Percentiles rank a stretch among this genome's conserved stretches.
These are phyloP conservation scores for Thamnaconus septentrionalis DNA, from an alignment of 2,113 vertebrate species.

Conservation along the genomic window DNA sequence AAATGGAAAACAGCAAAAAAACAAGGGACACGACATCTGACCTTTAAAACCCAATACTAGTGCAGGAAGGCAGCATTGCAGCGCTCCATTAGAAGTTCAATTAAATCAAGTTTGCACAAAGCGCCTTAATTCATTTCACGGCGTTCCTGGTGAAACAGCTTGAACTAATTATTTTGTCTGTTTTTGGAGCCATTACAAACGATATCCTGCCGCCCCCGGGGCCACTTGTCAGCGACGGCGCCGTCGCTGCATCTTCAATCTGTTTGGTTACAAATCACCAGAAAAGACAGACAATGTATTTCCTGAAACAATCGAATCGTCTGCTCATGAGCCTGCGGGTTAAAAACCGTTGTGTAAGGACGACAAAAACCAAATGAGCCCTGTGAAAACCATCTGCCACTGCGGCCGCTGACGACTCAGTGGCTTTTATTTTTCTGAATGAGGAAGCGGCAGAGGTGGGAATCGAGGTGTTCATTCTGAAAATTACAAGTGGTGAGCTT, in stretches of 20 bases:
- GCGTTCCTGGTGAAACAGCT: no score
- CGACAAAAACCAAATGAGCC: constrained; percentile 50
- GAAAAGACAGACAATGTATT: constrained; percentile 38
- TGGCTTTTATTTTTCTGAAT: constrained; percentile 42
- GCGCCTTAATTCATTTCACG: no score
- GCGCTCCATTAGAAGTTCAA: no score
- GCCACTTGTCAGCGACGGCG: no score
- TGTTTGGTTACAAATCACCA: constrained; percentile 14
- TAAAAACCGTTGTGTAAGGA: constrained; percentile 50
- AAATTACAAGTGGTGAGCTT: background rate
- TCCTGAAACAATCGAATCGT: constrained; percentile 40
- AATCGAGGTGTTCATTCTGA: constrained; percentile 8
- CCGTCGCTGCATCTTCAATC: constrained; percentile 7
- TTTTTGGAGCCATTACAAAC: no score
- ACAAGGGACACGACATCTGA: no score
- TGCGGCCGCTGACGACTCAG: background rate
- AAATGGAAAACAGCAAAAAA: no score
- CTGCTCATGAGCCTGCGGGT: constrained; percentile 39
- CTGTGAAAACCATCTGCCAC: constrained; percentile 55
- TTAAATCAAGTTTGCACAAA: no score
- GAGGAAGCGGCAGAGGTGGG: constrained; percentile 14
- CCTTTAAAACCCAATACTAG: no score
- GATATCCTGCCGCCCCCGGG: no score
- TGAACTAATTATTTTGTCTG: no score
- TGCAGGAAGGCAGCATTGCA: no score